Evolutionary conservation across 2,113 vertebrate genomes (phyloP), one percentile per base, ranked within the genome.

Genomic region (Cheilinus undulatus): DNA sequence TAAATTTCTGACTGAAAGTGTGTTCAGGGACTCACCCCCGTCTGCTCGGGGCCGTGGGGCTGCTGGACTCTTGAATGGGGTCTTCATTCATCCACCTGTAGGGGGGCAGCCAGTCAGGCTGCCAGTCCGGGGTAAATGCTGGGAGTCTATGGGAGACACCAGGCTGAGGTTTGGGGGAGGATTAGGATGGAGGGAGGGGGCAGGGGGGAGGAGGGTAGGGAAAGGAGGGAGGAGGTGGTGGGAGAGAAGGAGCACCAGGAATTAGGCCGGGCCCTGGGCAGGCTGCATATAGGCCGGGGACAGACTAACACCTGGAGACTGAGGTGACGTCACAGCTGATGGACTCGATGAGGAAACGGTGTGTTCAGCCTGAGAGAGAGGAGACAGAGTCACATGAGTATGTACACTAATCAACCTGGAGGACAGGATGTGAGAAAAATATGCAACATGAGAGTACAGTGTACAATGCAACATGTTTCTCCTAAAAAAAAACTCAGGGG

Each of bases 11-110:
- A 13, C 17, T 32, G 32, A 34, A n/a, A n/a, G 23, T 14, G 12
- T 38, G 13, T 8, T 22, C 17, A 45, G 30, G 3, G 1, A 68
- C 93, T 91, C 91, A 96, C 97, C 96, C 91, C 95, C 94, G 93
- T 97, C 96, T 83, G 94, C 92, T 94, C 95, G 94, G 89, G 96
- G 93, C 82, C 96, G 93, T 68, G 96, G 95, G 92, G 94, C 95
- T 82, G 95, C 93, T 51, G 96, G 92, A 92, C 96, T 98, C 93
- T 95, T 96, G 92, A 97, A 98, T 91, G 96, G 96, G 93, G 97
- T 98, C 96, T 98, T 98, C 96, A 98, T 98, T 97, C 96, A 96
- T 96, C 94, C 95, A 95, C 93, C 93, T 95, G 91, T 92, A 92
- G 83, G 88, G 90, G 94, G 94, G 95, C 94, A 94, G 95, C 77